These are phyloP conservation scores for Drosophila prostipennis DNA, from an alignment of 2,888 invertebrate genomes.

Conservation along the genomic window DNA sequence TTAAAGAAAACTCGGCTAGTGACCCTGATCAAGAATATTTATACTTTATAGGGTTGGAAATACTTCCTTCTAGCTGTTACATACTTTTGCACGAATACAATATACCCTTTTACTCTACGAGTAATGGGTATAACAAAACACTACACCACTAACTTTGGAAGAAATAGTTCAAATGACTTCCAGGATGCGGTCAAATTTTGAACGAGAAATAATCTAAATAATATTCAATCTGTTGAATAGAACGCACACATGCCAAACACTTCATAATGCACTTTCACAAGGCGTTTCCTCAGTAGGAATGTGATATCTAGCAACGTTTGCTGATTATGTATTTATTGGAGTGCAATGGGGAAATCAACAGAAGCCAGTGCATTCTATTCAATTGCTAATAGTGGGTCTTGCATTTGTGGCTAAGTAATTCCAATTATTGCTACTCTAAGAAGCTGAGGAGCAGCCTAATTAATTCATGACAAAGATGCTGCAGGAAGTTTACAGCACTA, in stretches of 20 bases:
- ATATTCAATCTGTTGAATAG: not conserved
- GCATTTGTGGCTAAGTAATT: conserved; percentile 55
- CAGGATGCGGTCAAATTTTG: not conserved
- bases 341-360: conserved; percentile 47
- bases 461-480: conserved; percentile 21
- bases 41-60: no score
- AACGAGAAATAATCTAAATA: not conserved
- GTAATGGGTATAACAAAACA: no score
- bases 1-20: no score
- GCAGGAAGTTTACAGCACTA: no score
- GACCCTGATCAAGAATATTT: no score
- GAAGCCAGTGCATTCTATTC: conserved; percentile 16
- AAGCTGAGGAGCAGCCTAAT: conserved; percentile 17
- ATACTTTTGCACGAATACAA: no score
- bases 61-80: no score
- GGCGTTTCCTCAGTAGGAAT: not conserved
- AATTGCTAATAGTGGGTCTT: conserved; percentile 33
- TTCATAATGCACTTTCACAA: conserved; percentile 2
- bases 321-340: conserved; percentile 66
- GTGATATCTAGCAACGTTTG: not conserved
- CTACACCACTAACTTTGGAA: no score
- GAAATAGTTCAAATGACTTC: not conserved
- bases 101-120: no score
- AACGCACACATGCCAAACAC: not conserved
- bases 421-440: conserved; percentile 44